Evolutionary conservation across 1,140 invertebrate species (phyloP).

Genomic region (Ceratina calcarata): DNA sequence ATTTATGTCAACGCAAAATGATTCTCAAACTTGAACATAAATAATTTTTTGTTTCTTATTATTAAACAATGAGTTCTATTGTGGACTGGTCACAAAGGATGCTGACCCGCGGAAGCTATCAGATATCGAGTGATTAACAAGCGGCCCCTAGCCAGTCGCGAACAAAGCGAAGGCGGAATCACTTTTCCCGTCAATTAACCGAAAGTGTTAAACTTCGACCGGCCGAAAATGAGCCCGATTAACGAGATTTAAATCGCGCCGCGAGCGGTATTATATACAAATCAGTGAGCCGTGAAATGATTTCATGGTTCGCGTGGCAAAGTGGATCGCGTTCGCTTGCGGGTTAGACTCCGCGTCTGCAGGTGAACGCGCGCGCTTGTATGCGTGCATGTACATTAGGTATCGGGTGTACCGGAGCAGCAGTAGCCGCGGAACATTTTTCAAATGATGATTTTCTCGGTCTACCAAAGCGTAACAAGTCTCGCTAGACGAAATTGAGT

Average conservation of each 20-base stretch:
- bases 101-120: neutral
- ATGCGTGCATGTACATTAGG: too few relatives aligned
- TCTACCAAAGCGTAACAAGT: neutral
- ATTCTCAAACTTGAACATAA: too few relatives aligned
- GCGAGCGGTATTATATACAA: slow-evolving; percentile 17
- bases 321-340: slow-evolving; percentile 5
- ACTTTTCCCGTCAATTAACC: neutral
- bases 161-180: neutral
- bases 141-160: neutral
- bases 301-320: slow-evolving; percentile 39
- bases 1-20: too few relatives aligned
- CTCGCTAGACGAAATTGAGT: neutral
- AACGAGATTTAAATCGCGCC: slow-evolving; percentile 15
- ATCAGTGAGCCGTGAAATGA: slow-evolving; percentile 47
- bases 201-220: neutral
- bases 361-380: slow-evolving; percentile 3
- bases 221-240: neutral
- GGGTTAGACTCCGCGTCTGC: neutral
- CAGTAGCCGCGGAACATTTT: too few relatives aligned
- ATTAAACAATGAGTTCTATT: too few relatives aligned
- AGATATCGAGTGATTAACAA: neutral
- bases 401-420: too few relatives aligned
- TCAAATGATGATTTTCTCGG: too few relatives aligned
- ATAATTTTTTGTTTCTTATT: too few relatives aligned
- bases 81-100: too few relatives aligned